Evolutionary conservation across 1,140 invertebrate species (phyloP).

Genomic region (Penaeus chinensis): DNA sequence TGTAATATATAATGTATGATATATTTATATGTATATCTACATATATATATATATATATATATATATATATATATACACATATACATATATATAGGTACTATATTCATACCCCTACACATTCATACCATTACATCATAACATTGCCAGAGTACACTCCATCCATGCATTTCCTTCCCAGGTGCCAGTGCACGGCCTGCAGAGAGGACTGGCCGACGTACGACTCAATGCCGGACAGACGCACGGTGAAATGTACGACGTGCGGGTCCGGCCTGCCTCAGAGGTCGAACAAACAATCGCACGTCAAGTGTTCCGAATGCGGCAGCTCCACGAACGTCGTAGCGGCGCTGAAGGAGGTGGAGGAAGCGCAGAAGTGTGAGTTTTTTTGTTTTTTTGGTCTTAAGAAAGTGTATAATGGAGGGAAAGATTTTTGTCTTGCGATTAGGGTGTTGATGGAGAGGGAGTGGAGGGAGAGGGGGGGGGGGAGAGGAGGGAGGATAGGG

Average conservation of each 20-base stretch:
- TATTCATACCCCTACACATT: too few species aligned
- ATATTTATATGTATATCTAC: too few species aligned
- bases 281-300: conserved; percentile 13
- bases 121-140: too few species aligned
- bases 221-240: conserved; percentile 66
- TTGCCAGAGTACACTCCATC: not conserved
- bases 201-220: conserved; percentile 79
- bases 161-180: conserved; percentile 85
- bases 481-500: not conserved
- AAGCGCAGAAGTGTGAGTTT: conserved; percentile 36
- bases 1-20: too few species aligned
- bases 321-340: conserved; percentile 30
- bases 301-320: conserved; percentile 42
- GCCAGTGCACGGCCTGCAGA: conserved; percentile 83
- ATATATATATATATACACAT: too few species aligned
- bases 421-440: not conserved
- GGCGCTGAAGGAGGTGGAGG: conserved; percentile 6
- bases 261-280: conserved; percentile 55
- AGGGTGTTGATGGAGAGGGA: not conserved
- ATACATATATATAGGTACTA: too few species aligned
- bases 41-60: too few species aligned
- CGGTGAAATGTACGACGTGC: conserved; percentile 77
- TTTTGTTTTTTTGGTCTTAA: too few species aligned
- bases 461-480: too few species aligned
- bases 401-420: not conserved